Evolutionary conservation across 2,113 vertebrate species (phyloP).

Genomic region (Cercopithecus mona): DNA sequence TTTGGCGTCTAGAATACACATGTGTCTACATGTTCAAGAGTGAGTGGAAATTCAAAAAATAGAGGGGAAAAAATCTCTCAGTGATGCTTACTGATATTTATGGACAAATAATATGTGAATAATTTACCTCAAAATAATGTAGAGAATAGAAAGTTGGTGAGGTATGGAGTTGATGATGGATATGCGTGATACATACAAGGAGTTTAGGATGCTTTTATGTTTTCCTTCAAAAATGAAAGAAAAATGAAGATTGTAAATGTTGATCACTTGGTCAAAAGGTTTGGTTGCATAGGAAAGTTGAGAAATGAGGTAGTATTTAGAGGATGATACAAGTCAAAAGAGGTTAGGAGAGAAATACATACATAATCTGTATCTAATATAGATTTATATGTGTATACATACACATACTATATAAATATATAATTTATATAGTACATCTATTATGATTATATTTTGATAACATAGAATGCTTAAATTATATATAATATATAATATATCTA

Average conservation of each 20-base stretch:
- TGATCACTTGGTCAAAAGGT: neutral
- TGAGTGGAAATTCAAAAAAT: neutral
- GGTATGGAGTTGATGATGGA: neutral
- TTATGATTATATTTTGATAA: neutral
- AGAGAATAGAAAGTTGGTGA: neutral
- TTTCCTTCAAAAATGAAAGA: neutral
- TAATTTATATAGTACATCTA: neutral
- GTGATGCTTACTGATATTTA: neutral
- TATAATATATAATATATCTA: neutral
- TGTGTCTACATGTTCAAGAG: neutral
- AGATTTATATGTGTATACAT: neutral
- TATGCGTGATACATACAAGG: neutral
- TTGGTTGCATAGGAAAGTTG: neutral
- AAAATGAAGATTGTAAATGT: neutral
- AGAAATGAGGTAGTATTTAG: neutral
- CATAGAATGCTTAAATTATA: neutral
- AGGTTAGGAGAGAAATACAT: neutral
- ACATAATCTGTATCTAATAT: neutral
- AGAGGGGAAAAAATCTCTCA: neutral
- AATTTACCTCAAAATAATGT: neutral
- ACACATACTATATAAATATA: neutral
- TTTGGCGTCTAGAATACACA: neutral
- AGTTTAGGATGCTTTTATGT: neutral
- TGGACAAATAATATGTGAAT: neutral
- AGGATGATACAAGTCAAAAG: neutral